Evolutionary conservation across 2,888 invertebrate genomes (phyloP).

Genomic region (Stegophylla sp.): DNA sequence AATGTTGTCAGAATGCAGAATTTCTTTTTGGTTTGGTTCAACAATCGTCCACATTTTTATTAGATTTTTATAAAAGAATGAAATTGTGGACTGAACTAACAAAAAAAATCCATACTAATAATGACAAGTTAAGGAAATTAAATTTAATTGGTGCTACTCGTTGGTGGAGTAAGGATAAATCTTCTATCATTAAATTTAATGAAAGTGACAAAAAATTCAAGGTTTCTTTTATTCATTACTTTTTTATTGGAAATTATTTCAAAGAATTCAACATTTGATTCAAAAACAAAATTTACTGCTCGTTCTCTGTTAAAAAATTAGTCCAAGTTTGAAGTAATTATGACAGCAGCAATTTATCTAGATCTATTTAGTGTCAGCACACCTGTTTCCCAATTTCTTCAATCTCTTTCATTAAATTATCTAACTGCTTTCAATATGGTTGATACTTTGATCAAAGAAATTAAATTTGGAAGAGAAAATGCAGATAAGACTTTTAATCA

Average conservation of each 20-base stretch:
- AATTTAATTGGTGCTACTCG: conserved; percentile 20
- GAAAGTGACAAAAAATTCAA: background rate
- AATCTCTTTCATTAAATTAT: background rate
- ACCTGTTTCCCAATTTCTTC: background rate
- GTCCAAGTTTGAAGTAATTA: conserved; percentile 11
- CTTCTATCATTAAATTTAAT: conserved; percentile 13
- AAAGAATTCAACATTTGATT: conserved; percentile 13
- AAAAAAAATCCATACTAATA: background rate
- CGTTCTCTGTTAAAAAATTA: conserved; percentile 12
- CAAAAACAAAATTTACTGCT: conserved; percentile 25
- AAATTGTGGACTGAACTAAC: conserved; percentile 6
- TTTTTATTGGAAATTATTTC: conserved; percentile 3
- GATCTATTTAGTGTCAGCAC: background rate
- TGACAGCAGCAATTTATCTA: conserved; percentile 12
- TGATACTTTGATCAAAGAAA: background rate
- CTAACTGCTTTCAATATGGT: too few species aligned
- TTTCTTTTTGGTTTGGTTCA: conserved; percentile 8
- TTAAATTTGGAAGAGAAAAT: conserved; percentile 20
- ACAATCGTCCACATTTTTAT: background rate
- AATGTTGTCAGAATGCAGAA: background rate
- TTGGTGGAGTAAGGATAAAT: conserved; percentile 17
- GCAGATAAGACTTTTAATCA: conserved; percentile 1
- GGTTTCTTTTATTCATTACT: background rate
- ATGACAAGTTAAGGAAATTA: conserved; percentile 9
- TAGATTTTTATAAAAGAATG: conserved; percentile 22